phyloP scores from a whole-genome alignment of 2,888 invertebrate species.

The Hedya salicella region DNA sequence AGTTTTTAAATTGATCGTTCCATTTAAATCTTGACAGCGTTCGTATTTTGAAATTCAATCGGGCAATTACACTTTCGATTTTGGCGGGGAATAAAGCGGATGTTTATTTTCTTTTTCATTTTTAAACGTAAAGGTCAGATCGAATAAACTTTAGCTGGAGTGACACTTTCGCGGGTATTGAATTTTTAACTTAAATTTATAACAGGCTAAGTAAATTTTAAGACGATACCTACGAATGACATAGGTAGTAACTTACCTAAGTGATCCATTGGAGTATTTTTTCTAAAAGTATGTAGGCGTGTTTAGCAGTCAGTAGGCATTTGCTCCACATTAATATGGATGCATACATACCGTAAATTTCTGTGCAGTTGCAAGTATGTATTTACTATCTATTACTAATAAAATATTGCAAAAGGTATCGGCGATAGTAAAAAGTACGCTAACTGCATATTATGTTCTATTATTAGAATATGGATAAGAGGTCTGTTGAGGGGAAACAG shows the following conservation, averaged over 20 bases:
- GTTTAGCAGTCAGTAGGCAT: constrained; percentile 30
- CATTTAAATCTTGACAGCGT: constrained; percentile 52
- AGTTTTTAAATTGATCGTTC: constrained; percentile 54
- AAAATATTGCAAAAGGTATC: constrained; percentile 36
- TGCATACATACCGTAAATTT: constrained; percentile 38
- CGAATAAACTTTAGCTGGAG: constrained; percentile 15
- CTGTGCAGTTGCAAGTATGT: constrained; percentile 37
- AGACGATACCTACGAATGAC: background rate
- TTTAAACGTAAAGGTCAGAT: constrained; percentile 35
- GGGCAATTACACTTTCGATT: constrained; percentile 50
- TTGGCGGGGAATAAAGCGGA: constrained; percentile 41
- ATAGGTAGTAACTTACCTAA: background rate
- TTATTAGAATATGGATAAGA: constrained; percentile 33
- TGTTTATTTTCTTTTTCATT: constrained; percentile 40
- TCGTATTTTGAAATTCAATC: constrained; percentile 53
- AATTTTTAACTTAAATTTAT: background rate
- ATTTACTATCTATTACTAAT: constrained; percentile 41
- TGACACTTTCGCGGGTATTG: background rate
- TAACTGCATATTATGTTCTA: constrained; percentile 36
- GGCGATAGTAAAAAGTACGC: constrained; percentile 30
- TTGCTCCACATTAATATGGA: constrained; percentile 38
- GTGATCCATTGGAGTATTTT: constrained; percentile 24
- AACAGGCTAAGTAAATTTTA: background rate
- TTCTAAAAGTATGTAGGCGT: constrained; percentile 10
- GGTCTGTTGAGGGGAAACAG: background rate